These are phyloP conservation scores for Lottia gigantea DNA, from an alignment of 2,888 invertebrate genomes.

Conservation along the genomic window DNA sequence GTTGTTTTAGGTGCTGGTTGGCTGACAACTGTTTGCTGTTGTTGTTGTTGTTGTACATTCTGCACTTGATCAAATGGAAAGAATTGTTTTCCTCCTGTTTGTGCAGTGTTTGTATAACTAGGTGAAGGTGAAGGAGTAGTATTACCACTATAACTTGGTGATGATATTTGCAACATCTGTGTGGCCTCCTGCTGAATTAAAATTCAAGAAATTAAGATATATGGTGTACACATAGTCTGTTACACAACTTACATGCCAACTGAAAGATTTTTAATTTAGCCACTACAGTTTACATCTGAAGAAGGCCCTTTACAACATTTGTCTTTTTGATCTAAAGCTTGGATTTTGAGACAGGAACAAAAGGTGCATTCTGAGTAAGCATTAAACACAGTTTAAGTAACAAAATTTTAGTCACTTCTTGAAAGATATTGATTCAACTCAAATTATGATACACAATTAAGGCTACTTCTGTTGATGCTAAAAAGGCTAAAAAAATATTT, in stretches of 20 bases:
- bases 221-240: conserved; percentile 16
- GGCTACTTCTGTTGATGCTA: too few relatives aligned
- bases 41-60: conserved; percentile 39
- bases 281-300: too few relatives aligned
- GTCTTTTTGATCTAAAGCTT: too few relatives aligned
- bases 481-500: too few relatives aligned
- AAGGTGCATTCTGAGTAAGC: too few relatives aligned
- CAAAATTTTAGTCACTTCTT: too few relatives aligned
- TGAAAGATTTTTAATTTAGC: too few relatives aligned
- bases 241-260: conserved; percentile 7
- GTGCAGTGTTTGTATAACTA: conserved; percentile 34
- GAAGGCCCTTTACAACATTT: too few relatives aligned
- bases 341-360: too few relatives aligned
- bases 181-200: conserved; percentile 13
- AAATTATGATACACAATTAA: too few relatives aligned
- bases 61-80: conserved; percentile 25
- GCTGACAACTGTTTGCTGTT: conserved; percentile 20
- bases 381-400: too few relatives aligned
- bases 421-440: too few relatives aligned
- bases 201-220: conserved; percentile 6
- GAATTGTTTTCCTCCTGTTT: neutral
- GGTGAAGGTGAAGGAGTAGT: conserved; percentile 37
- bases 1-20: conserved; percentile 28
- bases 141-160: conserved; percentile 26
- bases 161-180: conserved; percentile 17